Percentiles rank a stretch among this genome's conserved stretches.
Conservation (phyloP, 2,888 invertebrate species). For the Megaustenia siamemsis region DNA sequence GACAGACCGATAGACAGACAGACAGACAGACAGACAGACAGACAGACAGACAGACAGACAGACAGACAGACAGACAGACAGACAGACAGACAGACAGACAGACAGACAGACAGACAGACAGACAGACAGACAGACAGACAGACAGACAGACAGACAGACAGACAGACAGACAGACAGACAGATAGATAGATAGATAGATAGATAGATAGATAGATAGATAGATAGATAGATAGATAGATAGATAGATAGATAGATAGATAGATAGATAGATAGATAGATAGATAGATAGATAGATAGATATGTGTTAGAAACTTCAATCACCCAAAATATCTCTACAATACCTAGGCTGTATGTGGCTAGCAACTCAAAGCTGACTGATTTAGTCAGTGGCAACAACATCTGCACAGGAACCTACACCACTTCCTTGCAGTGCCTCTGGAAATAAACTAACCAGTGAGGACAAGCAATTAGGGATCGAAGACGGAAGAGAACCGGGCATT, state of each 20-base stretch:
- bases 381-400: no score
- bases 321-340: no score
- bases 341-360: no score
- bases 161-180: neutral
- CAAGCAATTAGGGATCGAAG: no score
- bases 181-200: neutral
- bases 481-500: no score
- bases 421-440: no score
- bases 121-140: neutral
- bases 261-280: neutral
- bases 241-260: neutral
- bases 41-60: neutral
- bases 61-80: constrained; percentile 4
- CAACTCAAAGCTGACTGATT: no score
- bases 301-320: no score
- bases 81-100: neutral
- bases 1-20: neutral
- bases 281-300: constrained; percentile 30
- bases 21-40: neutral
- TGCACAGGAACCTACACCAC: no score
- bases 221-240: neutral
- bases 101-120: neutral
- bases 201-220: neutral
- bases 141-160: neutral
- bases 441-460: no score